phyloP scores from a whole-genome alignment of 1,140 invertebrate genomes.

The Bicyclus anynana region DNA sequence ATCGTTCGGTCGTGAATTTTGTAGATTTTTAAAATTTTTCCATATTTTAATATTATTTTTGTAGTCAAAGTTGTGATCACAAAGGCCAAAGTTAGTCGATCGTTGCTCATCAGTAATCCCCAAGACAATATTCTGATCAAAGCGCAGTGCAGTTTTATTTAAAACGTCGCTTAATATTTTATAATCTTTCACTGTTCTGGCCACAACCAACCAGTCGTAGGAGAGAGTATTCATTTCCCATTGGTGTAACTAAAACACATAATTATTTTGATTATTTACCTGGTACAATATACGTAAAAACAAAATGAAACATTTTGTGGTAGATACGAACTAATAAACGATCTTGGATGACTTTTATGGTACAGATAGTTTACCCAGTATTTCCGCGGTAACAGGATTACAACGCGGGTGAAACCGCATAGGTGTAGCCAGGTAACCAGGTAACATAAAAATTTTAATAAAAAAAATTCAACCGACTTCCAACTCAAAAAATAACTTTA shows the following conservation, averaged over 20 bases:
- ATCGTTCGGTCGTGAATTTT: not conserved
- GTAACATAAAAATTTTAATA: too few relatives aligned
- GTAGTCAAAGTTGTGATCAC: conserved; percentile 50
- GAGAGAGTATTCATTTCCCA: conserved; percentile 47
- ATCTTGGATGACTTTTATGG: too few relatives aligned
- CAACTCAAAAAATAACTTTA: too few relatives aligned
- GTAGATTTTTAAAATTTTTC: not conserved
- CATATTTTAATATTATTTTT: conserved; percentile 18
- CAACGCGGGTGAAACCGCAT: too few relatives aligned
- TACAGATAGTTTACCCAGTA: too few relatives aligned
- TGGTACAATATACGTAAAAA: too few relatives aligned
- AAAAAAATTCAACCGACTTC: too few relatives aligned
- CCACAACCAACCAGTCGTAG: conserved; percentile 57
- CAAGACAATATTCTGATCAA: conserved; percentile 61
- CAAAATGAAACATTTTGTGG: too few relatives aligned
- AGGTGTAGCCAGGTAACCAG: too few relatives aligned
- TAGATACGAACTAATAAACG: too few relatives aligned
- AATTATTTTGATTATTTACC: not conserved
- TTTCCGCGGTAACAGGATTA: too few relatives aligned
- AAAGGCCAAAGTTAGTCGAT: conserved; percentile 28
- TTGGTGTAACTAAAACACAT: conserved; percentile 43
- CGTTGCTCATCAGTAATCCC: conserved; percentile 28
- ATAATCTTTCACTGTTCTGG: conserved; percentile 42
- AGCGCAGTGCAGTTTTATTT: conserved; percentile 51
- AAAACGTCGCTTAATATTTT: conserved; percentile 43